phyloP scores from a whole-genome alignment of 1,140 invertebrate genomes.

The Drosophila melanica region DNA sequence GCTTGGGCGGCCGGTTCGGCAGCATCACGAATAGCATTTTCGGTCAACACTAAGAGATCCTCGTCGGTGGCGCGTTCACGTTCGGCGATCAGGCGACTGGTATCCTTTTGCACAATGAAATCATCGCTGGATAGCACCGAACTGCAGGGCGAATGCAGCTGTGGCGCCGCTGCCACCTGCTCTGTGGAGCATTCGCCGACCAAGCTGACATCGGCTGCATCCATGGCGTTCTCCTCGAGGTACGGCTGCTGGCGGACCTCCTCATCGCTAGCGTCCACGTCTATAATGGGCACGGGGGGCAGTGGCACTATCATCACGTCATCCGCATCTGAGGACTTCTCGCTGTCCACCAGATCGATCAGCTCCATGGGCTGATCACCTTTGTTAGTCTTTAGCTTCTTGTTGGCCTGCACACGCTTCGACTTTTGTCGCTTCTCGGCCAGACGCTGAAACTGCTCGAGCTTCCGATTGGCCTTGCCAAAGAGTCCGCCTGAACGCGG shows the following conservation, averaged over 20 bases:
- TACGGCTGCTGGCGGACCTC: slow-evolving; percentile 24
- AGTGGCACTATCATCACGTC: slow-evolving; percentile 72
- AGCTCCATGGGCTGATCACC: slow-evolving; percentile 38
- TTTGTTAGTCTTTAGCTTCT: slow-evolving; percentile 45
- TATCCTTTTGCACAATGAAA: slow-evolving; percentile 78
- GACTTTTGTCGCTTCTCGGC: slow-evolving; percentile 73
- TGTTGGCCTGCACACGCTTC: slow-evolving; percentile 51
- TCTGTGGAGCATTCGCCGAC: slow-evolving; percentile 9
- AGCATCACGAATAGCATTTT: slow-evolving; percentile 61
- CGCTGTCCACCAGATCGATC: slow-evolving; percentile 58
- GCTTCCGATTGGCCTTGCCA: slow-evolving; percentile 60
- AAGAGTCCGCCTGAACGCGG: slow-evolving; percentile 55
- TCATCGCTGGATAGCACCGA: slow-evolving; percentile 78
- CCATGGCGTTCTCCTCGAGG: slow-evolving; percentile 74
- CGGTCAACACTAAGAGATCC: slow-evolving; percentile 65
- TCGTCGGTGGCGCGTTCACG: slow-evolving; percentile 65
- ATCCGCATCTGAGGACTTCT: slow-evolving; percentile 48
- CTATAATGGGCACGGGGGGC: slow-evolving; percentile 62
- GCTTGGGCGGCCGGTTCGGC: slow-evolving; percentile 6
- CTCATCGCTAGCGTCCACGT: slow-evolving; percentile 60
- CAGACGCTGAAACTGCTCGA: slow-evolving; percentile 59
- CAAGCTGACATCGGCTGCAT: slow-evolving; percentile 63
- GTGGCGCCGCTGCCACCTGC: neutral
- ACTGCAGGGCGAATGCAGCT: slow-evolving; percentile 58
- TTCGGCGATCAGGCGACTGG: slow-evolving; percentile 55